Evolutionary conservation across 2,888 invertebrate genomes (phyloP).

Genomic region (Penaeus monodon): DNA sequence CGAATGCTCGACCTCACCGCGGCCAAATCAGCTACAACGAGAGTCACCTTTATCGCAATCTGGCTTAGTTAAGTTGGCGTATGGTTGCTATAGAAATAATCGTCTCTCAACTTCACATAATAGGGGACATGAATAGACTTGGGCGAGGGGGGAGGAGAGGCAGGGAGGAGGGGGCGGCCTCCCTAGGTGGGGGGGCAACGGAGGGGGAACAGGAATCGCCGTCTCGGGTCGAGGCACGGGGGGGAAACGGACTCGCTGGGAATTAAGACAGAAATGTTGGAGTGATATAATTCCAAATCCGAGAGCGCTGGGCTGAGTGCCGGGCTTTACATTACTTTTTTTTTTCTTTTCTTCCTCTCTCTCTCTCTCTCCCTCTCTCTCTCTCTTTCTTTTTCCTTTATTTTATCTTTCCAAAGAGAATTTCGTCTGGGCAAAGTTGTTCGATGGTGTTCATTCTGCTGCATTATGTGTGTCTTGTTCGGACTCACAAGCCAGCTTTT

Average conservation of each 20-base stretch:
- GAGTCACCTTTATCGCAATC: constrained; percentile 22
- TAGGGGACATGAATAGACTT: constrained; percentile 39
- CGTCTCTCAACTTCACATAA: constrained; percentile 37
- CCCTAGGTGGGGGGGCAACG: constrained; percentile 8
- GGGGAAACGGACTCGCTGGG: constrained; percentile 35
- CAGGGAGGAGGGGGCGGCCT: constrained; percentile 3
- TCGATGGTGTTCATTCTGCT: too few relatives aligned
- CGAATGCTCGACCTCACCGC: constrained; percentile 8
- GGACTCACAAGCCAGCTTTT: too few relatives aligned
- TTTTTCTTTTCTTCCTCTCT: constrained; percentile 14
- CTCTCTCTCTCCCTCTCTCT: neutral
- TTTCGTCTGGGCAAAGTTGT: too few relatives aligned
- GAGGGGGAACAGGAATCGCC: constrained; percentile 40
- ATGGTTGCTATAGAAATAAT: constrained; percentile 52
- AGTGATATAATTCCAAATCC: constrained; percentile 51
- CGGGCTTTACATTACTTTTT: constrained; percentile 16
- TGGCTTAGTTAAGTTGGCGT: constrained; percentile 28
- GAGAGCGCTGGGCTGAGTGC: constrained; percentile 13
- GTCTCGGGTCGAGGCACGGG: constrained; percentile 24
- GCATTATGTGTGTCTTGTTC: too few relatives aligned
- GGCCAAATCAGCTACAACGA: constrained; percentile 8
- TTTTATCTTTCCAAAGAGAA: too few relatives aligned
- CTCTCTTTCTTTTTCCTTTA: neutral
- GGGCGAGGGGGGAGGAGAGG: neutral
- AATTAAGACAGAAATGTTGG: constrained; percentile 50